Evolutionary conservation across 2,797 vertebrate genomes (phyloP).

Genomic region (Coregonus ussuriensis): DNA sequence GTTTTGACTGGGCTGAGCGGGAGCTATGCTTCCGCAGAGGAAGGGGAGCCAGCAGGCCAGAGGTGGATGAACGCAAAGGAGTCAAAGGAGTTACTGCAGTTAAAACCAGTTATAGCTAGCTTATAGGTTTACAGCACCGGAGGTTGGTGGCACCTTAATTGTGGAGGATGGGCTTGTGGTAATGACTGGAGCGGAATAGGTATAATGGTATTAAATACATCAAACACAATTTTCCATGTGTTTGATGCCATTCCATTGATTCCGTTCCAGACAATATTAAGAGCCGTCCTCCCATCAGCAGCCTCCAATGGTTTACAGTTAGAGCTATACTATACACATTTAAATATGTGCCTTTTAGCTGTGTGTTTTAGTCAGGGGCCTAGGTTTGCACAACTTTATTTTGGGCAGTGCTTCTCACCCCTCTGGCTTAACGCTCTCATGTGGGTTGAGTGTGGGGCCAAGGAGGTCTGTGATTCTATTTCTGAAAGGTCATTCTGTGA

Average conservation of each 20-base stretch:
- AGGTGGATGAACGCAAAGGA: too few species aligned
- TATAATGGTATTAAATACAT: too few species aligned
- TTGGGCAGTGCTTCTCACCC: constrained; percentile 7
- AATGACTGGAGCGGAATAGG: too few species aligned
- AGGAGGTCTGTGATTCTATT: constrained; percentile 3
- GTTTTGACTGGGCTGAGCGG: too few species aligned
- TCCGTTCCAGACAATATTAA: too few species aligned
- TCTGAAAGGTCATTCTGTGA: constrained; percentile 12
- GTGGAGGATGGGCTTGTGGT: too few species aligned
- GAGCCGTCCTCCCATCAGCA: background rate
- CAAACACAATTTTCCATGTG: too few species aligned
- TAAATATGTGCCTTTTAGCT: background rate
- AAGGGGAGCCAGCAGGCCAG: too few species aligned
- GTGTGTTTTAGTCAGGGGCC: background rate
- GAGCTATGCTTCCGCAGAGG: too few species aligned
- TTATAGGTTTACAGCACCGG: too few species aligned
- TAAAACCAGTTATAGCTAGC: background rate
- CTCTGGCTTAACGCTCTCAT: background rate
- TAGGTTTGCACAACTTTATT: constrained; percentile 9
- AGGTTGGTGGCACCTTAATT: too few species aligned
- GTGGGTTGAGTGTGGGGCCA: background rate
- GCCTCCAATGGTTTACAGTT: background rate
- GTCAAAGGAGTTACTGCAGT: background rate
- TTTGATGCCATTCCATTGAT: too few species aligned
- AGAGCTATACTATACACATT: background rate